Percentiles rank a stretch among this genome's conserved stretches.
These are phyloP conservation scores for Apis laboriosa DNA, from an alignment of 1,140 invertebrate genomes.

Conservation along the genomic window DNA sequence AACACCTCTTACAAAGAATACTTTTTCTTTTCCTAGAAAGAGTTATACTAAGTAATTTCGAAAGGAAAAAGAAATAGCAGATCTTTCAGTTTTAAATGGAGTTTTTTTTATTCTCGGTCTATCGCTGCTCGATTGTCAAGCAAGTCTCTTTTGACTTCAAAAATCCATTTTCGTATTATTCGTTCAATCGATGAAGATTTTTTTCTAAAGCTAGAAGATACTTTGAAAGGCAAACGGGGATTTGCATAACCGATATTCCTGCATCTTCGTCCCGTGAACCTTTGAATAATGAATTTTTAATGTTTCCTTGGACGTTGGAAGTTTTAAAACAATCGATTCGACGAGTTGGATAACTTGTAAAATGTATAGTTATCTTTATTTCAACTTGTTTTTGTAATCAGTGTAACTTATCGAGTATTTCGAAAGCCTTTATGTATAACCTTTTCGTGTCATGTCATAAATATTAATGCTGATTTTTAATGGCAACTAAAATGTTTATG, in stretches of 20 bases:
- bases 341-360: background rate
- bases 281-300: background rate
- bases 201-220: background rate
- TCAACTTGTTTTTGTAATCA: too few species aligned
- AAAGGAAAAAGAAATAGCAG: background rate
- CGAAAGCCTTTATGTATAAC: background rate
- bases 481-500: too few species aligned
- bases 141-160: background rate
- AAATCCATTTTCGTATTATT: constrained; percentile 7
- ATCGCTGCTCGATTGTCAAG: too few species aligned
- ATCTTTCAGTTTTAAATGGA: too few species aligned
- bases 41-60: constrained; percentile 17
- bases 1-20: background rate
- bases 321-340: background rate
- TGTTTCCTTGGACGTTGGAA: background rate
- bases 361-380: background rate
- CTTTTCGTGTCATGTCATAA: background rate
- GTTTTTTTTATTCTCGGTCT: background rate
- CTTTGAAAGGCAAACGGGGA: background rate
- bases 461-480: background rate
- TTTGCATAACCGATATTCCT: constrained; percentile 36
- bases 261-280: background rate
- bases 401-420: background rate
- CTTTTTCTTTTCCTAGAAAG: background rate
- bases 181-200: background rate